Evolutionary conservation across 92 coral and sea anemone genomes (phyloP).

Genomic region (Anthopleura xanthogrammica): DNA sequence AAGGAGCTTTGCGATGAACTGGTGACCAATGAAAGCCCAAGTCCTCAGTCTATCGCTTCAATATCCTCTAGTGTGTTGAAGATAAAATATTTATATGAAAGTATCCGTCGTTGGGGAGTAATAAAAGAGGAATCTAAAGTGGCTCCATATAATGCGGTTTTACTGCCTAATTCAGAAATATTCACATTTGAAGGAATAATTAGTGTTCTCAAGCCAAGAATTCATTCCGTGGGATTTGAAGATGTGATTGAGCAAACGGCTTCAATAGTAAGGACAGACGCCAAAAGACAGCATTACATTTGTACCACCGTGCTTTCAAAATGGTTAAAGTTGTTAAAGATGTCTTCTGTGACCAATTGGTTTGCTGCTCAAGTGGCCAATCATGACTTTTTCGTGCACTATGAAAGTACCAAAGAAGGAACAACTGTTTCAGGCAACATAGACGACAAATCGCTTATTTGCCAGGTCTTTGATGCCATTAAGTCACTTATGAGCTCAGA

Average conservation of each 20-base stretch:
- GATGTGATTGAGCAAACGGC: slow-evolving; percentile 6
- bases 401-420: not conserved
- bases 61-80: not conserved
- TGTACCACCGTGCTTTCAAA: slow-evolving; percentile 5
- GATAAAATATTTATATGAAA: not conserved
- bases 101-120: no score
- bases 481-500: not conserved
- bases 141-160: not conserved
- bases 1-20: not conserved
- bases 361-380: slow-evolving; percentile 24
- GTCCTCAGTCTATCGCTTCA: not conserved
- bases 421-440: not conserved
- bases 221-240: not conserved
- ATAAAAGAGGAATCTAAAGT: not conserved
- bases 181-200: not conserved
- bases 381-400: not conserved
- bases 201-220: not conserved
- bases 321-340: not conserved
- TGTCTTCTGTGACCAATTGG: slow-evolving; percentile 20
- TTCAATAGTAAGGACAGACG: not conserved
- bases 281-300: not conserved
- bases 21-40: not conserved
- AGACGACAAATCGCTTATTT: not conserved
- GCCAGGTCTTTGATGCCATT: not conserved
- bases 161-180: not conserved